Base-by-base conservation (phyloP, 2,797 vertebrate species). In the Poeciliopsis paucimaculata region DNA sequence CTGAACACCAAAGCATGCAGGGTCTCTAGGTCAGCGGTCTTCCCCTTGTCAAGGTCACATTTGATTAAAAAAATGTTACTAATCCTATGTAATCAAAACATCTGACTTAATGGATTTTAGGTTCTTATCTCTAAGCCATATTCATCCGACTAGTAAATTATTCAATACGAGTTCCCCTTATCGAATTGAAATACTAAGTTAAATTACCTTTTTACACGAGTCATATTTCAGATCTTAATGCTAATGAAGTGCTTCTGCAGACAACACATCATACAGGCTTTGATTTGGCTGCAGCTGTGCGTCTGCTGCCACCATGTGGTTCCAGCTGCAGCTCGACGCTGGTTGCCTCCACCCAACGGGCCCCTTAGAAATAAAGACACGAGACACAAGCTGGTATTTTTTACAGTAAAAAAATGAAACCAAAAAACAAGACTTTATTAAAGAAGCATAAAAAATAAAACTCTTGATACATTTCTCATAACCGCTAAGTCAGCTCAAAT, bases 401-500 rank as follows among this genome's bases (percentile, higher is more conserved):
- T 81, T 81, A 81, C 95, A 95, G 95, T 96, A 96, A 96, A 96
- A 94, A 96, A 96, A 95, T 92, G 86, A 95, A 96, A 95, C 92
- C 90, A 95, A 96, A 96, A 95, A 94, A 96, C 92, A 94, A 95
- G 94, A 96, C 95, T 96, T 96, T 96, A 96, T 96, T 96, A 96
- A 96, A 96, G 96, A 96, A 96, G 95, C 96, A 95, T 96, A 98
- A 98, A 96, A 99, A 99, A 99, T 98, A 98, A 98, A 99, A 98
- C 97, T 99, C 97, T 98, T 97, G 96, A 98, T 99, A 98, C 97
- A 99, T 98, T 98, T 97, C 97, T 97, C 94, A 95, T 97, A 97
- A 98, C 96, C 96, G 94, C 97, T 95, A 97, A 97, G 97, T 97
- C 96, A 97, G 97, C 95, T 97, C 96, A 98, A 98, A 98, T 98